Conservation (phyloP, 1,140 invertebrate genomes). For the Ptiloglossa arizonensis region DNA sequence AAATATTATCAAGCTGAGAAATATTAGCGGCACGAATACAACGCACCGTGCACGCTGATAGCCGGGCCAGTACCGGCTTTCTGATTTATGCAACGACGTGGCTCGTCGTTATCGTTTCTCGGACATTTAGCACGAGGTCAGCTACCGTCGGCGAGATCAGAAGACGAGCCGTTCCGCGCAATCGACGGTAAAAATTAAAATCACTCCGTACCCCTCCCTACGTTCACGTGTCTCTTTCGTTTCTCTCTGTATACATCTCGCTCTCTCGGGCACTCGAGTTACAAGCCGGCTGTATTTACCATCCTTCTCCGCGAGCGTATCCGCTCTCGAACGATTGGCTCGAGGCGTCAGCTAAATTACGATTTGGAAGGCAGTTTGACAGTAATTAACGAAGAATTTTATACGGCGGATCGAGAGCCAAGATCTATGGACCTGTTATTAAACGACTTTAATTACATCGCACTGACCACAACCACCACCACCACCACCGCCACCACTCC, state of each 20-base stretch:
- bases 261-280: background rate
- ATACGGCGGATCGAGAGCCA: slow-evolving; percentile 48
- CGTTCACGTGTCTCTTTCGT: background rate
- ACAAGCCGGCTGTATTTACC: background rate
- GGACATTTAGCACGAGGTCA: slow-evolving; percentile 53
- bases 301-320: background rate
- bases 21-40: slow-evolving; percentile 7
- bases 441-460: slow-evolving; percentile 64
- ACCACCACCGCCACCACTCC: background rate
- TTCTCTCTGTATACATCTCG: background rate
- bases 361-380: slow-evolving; percentile 64
- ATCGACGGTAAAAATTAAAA: slow-evolving; percentile 65
- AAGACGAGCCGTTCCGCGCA: slow-evolving; percentile 34
- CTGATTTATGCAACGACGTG: slow-evolving; percentile 52
- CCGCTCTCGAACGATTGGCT: slow-evolving; percentile 16
- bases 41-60: background rate
- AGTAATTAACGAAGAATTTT: slow-evolving; percentile 69
- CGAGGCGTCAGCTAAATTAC: slow-evolving; percentile 59
- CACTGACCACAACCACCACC: background rate
- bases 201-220: slow-evolving; percentile 17
- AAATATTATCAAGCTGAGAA: background rate
- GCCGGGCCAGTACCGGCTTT: slow-evolving; percentile 17
- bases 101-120: slow-evolving; percentile 62
- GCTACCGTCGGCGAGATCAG: slow-evolving; percentile 68
- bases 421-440: slow-evolving; percentile 65